phyloP scores from a whole-genome alignment of 2,888 invertebrate species.

The Dione juno region DNA sequence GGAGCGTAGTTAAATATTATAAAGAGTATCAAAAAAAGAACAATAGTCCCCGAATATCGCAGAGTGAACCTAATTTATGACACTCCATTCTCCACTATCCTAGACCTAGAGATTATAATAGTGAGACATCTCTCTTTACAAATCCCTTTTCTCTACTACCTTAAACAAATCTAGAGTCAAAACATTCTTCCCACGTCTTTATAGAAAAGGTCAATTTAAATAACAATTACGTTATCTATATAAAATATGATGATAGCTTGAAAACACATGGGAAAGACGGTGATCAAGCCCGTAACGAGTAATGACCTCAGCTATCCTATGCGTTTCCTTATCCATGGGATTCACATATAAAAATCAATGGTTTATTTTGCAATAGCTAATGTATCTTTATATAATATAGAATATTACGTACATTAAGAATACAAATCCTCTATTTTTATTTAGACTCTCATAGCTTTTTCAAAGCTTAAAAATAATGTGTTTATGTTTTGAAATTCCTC shows the following conservation, averaged over 20 bases:
- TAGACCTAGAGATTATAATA: no score
- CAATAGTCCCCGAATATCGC: no score
- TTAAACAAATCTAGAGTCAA: background rate
- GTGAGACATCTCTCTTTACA: no score
- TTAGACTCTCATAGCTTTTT: no score
- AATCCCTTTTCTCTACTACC: no score
- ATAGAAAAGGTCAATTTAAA: background rate
- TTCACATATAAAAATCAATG: conserved; percentile 10
- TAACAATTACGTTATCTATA: background rate
- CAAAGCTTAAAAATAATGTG: no score
- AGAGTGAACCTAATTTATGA: no score
- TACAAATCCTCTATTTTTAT: no score
- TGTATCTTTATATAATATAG: background rate
- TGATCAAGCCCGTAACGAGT: conserved; percentile 29
- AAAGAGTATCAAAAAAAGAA: no score
- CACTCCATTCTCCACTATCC: no score
- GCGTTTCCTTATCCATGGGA: conserved; percentile 14
- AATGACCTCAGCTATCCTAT: conserved; percentile 22
- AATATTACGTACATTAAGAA: background rate
- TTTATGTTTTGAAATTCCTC: no score
- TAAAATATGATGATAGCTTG: background rate
- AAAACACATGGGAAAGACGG: conserved; percentile 27
- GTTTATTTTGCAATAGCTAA: background rate
- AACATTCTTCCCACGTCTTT: background rate
- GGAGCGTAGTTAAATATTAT: no score